Evolutionary conservation across 2,797 vertebrate genomes (phyloP).

Genomic region (Sebastolobus alascanus): DNA sequence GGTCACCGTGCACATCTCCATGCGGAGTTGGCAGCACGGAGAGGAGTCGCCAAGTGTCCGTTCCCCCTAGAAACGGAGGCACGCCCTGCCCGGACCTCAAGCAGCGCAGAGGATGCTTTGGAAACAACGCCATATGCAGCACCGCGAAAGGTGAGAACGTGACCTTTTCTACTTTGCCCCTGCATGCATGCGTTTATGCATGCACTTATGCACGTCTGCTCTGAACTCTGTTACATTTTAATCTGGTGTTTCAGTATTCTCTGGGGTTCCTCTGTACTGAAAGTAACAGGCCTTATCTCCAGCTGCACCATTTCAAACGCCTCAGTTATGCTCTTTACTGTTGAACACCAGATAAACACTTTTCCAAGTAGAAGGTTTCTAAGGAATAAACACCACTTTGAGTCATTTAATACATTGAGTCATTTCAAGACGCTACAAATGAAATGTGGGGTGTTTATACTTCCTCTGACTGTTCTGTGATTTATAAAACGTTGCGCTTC

Average conservation of each 20-base stretch:
- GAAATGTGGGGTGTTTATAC: background rate
- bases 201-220: background rate
- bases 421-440: background rate
- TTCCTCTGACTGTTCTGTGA: background rate
- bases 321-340: slow-evolving; percentile 17
- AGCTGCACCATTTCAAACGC: slow-evolving; percentile 57
- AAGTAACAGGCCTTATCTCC: slow-evolving; percentile 44
- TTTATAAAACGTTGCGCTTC: background rate
- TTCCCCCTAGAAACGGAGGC: slow-evolving; percentile 89
- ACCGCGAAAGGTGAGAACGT: slow-evolving; percentile 83
- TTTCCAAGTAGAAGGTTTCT: slow-evolving; percentile 8
- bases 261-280: slow-evolving; percentile 22
- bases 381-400: slow-evolving; percentile 8
- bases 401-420: slow-evolving; percentile 11
- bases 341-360: slow-evolving; percentile 24
- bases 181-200: background rate
- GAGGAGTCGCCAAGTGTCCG: slow-evolving; percentile 86
- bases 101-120: slow-evolving; percentile 90
- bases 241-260: slow-evolving; percentile 39
- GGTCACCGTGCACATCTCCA: slow-evolving; percentile 87
- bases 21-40: slow-evolving; percentile 90
- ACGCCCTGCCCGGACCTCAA: slow-evolving; percentile 90
- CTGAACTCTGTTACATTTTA: slow-evolving; percentile 30
- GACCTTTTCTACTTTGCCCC: background rate
- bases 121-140: slow-evolving; percentile 84